A percentile compares a stretch with the other conserved stretches of the same genome.
Conservation (phyloP, 2,797 vertebrate genomes). For the Tamandua tetradactyla region DNA sequence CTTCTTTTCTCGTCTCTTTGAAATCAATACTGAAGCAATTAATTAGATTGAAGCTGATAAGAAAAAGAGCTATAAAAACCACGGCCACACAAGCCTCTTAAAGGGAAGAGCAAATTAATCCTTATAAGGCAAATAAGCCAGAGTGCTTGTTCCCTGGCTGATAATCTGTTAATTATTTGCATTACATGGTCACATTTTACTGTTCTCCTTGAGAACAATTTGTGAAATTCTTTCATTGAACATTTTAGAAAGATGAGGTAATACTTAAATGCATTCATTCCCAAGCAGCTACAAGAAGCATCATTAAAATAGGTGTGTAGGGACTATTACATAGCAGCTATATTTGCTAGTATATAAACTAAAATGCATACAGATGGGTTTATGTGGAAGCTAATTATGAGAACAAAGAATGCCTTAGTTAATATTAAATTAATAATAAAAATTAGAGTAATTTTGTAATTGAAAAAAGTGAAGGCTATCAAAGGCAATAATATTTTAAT, state of each 20-base stretch:
- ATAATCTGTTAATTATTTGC: slow-evolving; percentile 83
- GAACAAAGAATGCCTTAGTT: slow-evolving; percentile 10
- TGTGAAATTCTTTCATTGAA: slow-evolving; percentile 82
- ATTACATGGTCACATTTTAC: slow-evolving; percentile 78
- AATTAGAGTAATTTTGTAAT: background rate
- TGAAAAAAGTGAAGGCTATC: background rate
- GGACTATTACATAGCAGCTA: slow-evolving; percentile 2
- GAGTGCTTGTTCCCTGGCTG: slow-evolving; percentile 66
- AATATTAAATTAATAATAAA: background rate
- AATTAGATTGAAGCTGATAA: background rate
- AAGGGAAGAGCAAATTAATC: slow-evolving; percentile 72
- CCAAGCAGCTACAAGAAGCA: slow-evolving; percentile 63
- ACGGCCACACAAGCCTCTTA: slow-evolving; percentile 25
- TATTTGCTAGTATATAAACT: background rate
- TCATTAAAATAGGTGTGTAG: slow-evolving; percentile 59
- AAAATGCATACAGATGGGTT: background rate
- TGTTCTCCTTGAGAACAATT: slow-evolving; percentile 82
- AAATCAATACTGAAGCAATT: slow-evolving; percentile 29
- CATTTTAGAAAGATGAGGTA: slow-evolving; percentile 85
- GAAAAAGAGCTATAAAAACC: background rate
- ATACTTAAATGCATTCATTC: slow-evolving; percentile 80
- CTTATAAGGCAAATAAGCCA: slow-evolving; percentile 81
- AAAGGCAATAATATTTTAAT: background rate
- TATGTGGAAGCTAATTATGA: background rate
- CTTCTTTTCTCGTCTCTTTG: background rate